A percentile compares a stretch with the other conserved stretches of the same genome.
phyloP scores from a whole-genome alignment of 1,140 invertebrate genomes.

The Apis florea region DNA sequence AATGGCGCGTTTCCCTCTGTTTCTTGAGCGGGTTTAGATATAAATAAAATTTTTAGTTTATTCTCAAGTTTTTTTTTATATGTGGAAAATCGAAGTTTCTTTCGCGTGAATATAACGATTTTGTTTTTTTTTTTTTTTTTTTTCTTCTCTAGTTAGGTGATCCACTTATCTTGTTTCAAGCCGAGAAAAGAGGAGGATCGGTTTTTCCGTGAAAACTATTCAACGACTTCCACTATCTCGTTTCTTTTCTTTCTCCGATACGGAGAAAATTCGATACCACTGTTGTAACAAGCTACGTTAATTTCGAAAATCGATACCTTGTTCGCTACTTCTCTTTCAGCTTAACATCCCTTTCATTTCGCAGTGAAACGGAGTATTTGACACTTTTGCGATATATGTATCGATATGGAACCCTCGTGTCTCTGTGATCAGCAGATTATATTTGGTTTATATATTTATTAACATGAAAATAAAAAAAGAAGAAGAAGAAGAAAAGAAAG shows the following conservation, averaged over 20 bases:
- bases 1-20: too few relatives aligned
- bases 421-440: not conserved
- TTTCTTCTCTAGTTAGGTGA: too few relatives aligned
- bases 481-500: too few relatives aligned
- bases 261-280: not conserved
- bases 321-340: not conserved
- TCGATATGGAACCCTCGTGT: not conserved
- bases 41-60: too few relatives aligned
- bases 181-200: not conserved
- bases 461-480: too few relatives aligned
- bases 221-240: not conserved
- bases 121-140: too few relatives aligned
- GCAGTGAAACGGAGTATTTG: not conserved
- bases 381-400: not conserved
- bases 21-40: too few relatives aligned
- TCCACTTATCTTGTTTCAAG: too few relatives aligned
- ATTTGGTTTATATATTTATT: too few relatives aligned
- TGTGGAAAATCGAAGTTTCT: too few relatives aligned
- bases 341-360: conserved; percentile 17
- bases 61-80: too few relatives aligned
- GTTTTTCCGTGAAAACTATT: not conserved
- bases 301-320: conserved; percentile 15
- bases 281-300: conserved; percentile 17
- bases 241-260: not conserved
- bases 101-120: too few relatives aligned